These are phyloP conservation scores for Tigriopus californicus DNA, from an alignment of 2,888 invertebrate species.

Conservation along the genomic window DNA sequence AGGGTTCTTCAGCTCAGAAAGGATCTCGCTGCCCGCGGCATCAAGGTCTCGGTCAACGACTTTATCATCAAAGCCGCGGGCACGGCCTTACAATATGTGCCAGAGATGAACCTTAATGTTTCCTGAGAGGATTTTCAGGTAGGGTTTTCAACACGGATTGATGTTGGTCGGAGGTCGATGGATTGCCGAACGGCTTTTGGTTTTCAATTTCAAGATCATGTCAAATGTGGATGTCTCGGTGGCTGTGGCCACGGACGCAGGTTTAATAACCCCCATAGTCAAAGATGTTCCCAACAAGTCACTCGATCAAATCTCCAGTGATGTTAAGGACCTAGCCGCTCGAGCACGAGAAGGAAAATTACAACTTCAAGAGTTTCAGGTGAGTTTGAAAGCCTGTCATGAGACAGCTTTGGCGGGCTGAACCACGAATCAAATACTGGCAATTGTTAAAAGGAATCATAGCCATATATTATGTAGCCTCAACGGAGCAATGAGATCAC, in stretches of 20 bases:
- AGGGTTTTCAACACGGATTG: conserved; percentile 15
- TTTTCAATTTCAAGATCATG: conserved; percentile 26
- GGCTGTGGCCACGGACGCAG: conserved; percentile 43
- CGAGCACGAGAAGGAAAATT: conserved; percentile 41
- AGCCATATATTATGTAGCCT: too few relatives aligned
- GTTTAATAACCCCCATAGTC: conserved; percentile 45
- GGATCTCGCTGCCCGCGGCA: conserved; percentile 33
- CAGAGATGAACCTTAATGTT: conserved; percentile 26
- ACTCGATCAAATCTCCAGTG: conserved; percentile 35
- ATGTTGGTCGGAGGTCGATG: too few relatives aligned
- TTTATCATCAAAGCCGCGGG: conserved; percentile 32
- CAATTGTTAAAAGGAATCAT: too few relatives aligned
- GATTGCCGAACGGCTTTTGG: not conserved
- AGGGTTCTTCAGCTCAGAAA: conserved; percentile 34
- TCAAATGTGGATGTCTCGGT: conserved; percentile 38
- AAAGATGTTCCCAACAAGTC: conserved; percentile 35
- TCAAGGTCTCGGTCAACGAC: conserved; percentile 44
- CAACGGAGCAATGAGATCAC: too few relatives aligned
- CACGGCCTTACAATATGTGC: conserved; percentile 8
- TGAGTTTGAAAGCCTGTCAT: conserved; percentile 26
- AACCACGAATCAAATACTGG: too few relatives aligned
- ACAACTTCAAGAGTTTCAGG: conserved; percentile 47
- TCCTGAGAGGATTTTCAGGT: conserved; percentile 32
- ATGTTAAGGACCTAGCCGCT: conserved; percentile 34
- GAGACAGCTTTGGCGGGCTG: too few relatives aligned